Conservation (phyloP, 2,888 invertebrate species). For the Orthonevra nobilis region DNA sequence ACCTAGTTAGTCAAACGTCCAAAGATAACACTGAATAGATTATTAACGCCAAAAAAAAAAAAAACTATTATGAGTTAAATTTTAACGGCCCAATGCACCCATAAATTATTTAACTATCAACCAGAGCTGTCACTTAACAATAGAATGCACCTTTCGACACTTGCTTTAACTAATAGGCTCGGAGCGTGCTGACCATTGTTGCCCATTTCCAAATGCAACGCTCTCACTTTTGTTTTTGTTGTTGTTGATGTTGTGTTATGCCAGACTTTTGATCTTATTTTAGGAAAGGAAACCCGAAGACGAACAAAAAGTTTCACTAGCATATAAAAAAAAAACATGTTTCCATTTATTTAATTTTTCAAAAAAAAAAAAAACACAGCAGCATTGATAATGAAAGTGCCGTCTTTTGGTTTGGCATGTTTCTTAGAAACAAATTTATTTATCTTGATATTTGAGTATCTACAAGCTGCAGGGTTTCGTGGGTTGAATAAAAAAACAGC, state of each 20-base stretch:
- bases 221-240: slow-evolving; percentile 49
- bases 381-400: neutral
- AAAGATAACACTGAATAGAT: too few relatives aligned
- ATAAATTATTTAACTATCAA: too few relatives aligned
- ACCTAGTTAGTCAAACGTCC: too few relatives aligned
- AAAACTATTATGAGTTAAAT: too few relatives aligned
- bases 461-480: slow-evolving; percentile 3
- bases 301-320: slow-evolving; percentile 38
- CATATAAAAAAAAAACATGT: slow-evolving; percentile 23
- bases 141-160: slow-evolving; percentile 23
- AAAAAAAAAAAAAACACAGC: neutral
- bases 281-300: slow-evolving; percentile 10
- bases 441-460: slow-evolving; percentile 8
- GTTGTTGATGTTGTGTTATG: slow-evolving; percentile 15
- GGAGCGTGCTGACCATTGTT: slow-evolving; percentile 46
- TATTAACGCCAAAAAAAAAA: too few relatives aligned
- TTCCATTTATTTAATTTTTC: neutral
- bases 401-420: slow-evolving; percentile 4
- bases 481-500: neutral
- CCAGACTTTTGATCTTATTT: slow-evolving; percentile 52
- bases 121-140: too few relatives aligned
- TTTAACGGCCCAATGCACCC: too few relatives aligned
- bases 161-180: slow-evolving; percentile 23
- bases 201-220: slow-evolving; percentile 26
- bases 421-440: slow-evolving; percentile 16